Evolutionary conservation across 2,888 invertebrate genomes (phyloP), one percentile per base, ranked within the genome.

Genomic region (Drosophila neotestacea): DNA sequence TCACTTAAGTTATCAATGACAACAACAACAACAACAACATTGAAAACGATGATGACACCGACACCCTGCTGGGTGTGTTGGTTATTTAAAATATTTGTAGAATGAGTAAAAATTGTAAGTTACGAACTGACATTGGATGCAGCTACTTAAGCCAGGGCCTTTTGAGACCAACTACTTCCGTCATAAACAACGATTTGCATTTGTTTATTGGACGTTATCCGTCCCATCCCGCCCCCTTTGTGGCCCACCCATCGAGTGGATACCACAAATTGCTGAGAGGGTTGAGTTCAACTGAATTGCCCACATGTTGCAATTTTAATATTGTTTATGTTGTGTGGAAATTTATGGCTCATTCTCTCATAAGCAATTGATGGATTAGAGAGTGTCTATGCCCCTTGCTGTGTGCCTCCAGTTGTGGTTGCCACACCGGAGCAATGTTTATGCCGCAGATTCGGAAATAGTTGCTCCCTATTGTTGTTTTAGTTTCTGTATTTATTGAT

Each of bases 291-390:
- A 16, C 41, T 51, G 41, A 64, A 39, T 73, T 56, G 70, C 66
- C 70, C 88, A 84, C 89, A 85, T 88, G 85, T 69, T 84, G 89
- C 89, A 84, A 79, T 82, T 87, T 87, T 51, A 70, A 85, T 87
- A 76, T 81, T 84, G 89, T 84, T 84, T 84, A 84, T 70, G 70
- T 64, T 72, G 67, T 64, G 63, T 66, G 70, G 47, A 79, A 89
- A 88, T 84, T 84, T 87, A 84, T 88, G 77, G 77, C 81, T 52
- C 71, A 81, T 82, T 75, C 73, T 62, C 81, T 81, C 88, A 85
- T 79, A 89, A 73, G 54, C 68, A 55, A 38, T 77, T 84, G 83
- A 84, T 89, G 85, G 88, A 89, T 84, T 85, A 62, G 70, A 77
- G 59, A 76, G 66, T 58, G 68, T 38, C 55, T 36, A 52, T 52